Conservation (phyloP, 2,113 vertebrate genomes). For the Chloropsis hardwickii region DNA sequence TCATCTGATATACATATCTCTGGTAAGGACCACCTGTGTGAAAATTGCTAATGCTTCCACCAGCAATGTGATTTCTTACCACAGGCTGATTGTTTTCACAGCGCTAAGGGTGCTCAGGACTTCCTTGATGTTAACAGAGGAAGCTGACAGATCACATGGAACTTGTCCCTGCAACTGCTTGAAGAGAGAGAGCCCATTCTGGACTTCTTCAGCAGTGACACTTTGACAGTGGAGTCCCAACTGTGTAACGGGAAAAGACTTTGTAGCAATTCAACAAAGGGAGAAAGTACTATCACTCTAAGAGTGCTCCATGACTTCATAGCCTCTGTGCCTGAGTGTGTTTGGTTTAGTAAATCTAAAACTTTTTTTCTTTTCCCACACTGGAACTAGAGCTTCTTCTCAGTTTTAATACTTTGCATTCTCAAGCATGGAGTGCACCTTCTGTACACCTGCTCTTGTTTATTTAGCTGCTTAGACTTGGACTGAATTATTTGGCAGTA, state of each 20-base stretch:
- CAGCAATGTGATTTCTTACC: conserved; percentile 42
- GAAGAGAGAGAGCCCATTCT: conserved; percentile 8
- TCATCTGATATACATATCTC: neutral
- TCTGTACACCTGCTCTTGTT: neutral
- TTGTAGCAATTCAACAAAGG: neutral
- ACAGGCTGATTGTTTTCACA: conserved; percentile 28
- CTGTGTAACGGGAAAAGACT: neutral
- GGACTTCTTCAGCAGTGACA: neutral
- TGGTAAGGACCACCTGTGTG: conserved; percentile 32
- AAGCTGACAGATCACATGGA: conserved; percentile 34
- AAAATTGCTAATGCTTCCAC: conserved; percentile 46
- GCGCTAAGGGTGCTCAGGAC: conserved; percentile 56
- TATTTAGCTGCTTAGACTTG: conserved; percentile 15
- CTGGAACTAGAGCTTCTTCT: conserved; percentile 12
- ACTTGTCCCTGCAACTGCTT: conserved; percentile 7
- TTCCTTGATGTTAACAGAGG: conserved; percentile 29
- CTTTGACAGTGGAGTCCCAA: neutral
- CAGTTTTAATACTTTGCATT: neutral
- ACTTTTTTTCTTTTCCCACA: neutral
- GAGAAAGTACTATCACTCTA: conserved; percentile 20
- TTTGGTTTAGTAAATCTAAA: conserved; percentile 32
- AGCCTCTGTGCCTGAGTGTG: conserved; percentile 35
- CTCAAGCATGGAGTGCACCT: conserved; percentile 48
- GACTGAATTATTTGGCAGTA: conserved; percentile 1
- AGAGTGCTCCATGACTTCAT: conserved; percentile 22